A percentile compares a stretch with the other conserved stretches of the same genome.
Evolutionary conservation across 2,888 invertebrate species (phyloP).

Genomic region (Thymelicus lineola): DNA sequence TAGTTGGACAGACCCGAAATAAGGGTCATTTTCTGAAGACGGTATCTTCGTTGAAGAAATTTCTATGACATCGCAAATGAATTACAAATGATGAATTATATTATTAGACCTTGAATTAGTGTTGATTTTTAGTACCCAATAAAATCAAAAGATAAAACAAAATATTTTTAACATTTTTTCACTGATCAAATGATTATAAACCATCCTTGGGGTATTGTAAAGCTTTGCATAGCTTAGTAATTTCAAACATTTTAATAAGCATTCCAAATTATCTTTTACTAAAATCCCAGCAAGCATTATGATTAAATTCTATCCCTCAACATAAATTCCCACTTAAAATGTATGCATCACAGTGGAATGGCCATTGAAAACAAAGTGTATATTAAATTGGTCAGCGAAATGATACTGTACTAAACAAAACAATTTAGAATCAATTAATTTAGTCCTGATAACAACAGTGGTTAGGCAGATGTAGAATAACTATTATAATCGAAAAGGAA

Average conservation of each 20-base stretch:
- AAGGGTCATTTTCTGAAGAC: background rate
- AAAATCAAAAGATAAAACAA: background rate
- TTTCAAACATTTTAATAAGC: slow-evolving; percentile 38
- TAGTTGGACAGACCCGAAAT: no score
- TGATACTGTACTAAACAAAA: slow-evolving; percentile 40
- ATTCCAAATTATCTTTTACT: slow-evolving; percentile 30
- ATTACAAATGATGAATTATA: no score
- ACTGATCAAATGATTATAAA: background rate
- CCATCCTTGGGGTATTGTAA: background rate
- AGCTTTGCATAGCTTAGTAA: slow-evolving; percentile 29
- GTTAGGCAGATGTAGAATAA: background rate
- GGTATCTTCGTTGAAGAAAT: no score
- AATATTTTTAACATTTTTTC: background rate
- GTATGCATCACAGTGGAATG: slow-evolving; percentile 23
- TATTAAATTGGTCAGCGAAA: slow-evolving; percentile 11
- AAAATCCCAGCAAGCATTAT: slow-evolving; percentile 34
- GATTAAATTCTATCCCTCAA: slow-evolving; percentile 35
- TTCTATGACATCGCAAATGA: no score
- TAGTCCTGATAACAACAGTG: background rate
- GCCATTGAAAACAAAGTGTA: slow-evolving; percentile 9
- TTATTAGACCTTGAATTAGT: no score
- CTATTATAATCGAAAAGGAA: background rate
- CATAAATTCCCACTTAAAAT: slow-evolving; percentile 30
- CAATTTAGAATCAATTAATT: slow-evolving; percentile 39
- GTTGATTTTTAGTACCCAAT: no score